Evolutionary conservation across 2,888 invertebrate genomes (phyloP).

Genomic region (Drosophila recens): DNA sequence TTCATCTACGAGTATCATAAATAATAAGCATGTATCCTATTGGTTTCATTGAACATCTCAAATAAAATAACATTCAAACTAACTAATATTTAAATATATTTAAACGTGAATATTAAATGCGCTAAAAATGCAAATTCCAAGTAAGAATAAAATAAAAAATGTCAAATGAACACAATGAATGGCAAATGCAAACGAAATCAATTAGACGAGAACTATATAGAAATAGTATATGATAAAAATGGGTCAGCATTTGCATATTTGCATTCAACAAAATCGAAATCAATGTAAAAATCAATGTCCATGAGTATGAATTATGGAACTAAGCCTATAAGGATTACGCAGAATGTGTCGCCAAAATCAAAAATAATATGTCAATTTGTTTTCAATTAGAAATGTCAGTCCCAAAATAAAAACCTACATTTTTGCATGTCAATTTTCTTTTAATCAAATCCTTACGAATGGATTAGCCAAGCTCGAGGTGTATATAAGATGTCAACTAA

Average conservation of each 20-base stretch:
- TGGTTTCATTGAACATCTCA: constrained; percentile 75
- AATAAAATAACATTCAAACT: constrained; percentile 27
- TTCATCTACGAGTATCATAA: constrained; percentile 41
- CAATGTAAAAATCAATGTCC: constrained; percentile 10
- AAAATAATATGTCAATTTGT: constrained; percentile 68
- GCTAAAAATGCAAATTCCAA: constrained; percentile 4
- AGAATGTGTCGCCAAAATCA: constrained; percentile 16
- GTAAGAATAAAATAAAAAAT: not conserved
- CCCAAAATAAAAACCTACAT: constrained; percentile 11
- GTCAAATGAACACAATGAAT: constrained; percentile 41
- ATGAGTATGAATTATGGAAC: constrained; percentile 40
- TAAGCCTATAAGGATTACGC: constrained; percentile 40
- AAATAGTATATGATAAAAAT: constrained; percentile 13
- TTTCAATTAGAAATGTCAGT: constrained; percentile 63
- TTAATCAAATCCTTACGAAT: constrained; percentile 22
- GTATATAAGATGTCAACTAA: constrained; percentile 54
- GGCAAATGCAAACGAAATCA: constrained; percentile 46
- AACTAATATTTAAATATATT: constrained; percentile 9
- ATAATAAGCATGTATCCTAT: constrained; percentile 67
- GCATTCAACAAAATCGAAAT: not conserved
- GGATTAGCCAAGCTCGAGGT: constrained; percentile 29
- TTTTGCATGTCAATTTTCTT: constrained; percentile 69
- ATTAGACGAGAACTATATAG: constrained; percentile 11
- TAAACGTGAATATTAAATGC: constrained; percentile 7
- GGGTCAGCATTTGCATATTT: constrained; percentile 30